Conservation (phyloP, 2,797 vertebrate species). For the Trachops cirrhosus region DNA sequence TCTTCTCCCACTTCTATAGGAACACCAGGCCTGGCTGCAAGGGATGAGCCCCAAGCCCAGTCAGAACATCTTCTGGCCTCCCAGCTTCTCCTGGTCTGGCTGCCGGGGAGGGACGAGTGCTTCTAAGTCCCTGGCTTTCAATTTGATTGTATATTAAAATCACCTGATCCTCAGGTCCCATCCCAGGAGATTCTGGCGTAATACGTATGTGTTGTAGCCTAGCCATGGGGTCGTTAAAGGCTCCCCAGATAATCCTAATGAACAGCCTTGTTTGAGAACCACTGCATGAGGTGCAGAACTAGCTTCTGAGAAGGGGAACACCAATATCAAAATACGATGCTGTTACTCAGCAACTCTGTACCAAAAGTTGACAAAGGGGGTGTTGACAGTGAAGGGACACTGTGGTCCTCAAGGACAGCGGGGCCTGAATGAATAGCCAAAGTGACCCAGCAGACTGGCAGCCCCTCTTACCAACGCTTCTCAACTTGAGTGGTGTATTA, state of each 20-base stretch:
- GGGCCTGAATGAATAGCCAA: background rate
- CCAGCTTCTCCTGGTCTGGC: background rate
- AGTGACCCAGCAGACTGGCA: background rate
- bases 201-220: background rate
- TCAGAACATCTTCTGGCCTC: background rate
- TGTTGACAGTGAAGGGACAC: accelerated
- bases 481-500: background rate
- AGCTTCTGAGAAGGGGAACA: background rate
- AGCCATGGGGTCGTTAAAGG: background rate
- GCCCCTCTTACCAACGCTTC: background rate
- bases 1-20: background rate
- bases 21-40: background rate
- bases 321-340: background rate
- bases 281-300: background rate
- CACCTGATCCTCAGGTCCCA: background rate
- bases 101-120: accelerated
- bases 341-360: background rate
- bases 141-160: background rate
- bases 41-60: background rate
- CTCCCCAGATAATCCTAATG: background rate
- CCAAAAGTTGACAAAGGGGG: background rate
- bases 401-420: background rate
- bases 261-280: background rate
- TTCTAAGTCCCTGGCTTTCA: background rate
- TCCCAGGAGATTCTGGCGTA: background rate